Evolutionary conservation across 2,888 invertebrate species (phyloP), one percentile per base, ranked within the genome.

Genomic region (Erpobdella octoculata): DNA sequence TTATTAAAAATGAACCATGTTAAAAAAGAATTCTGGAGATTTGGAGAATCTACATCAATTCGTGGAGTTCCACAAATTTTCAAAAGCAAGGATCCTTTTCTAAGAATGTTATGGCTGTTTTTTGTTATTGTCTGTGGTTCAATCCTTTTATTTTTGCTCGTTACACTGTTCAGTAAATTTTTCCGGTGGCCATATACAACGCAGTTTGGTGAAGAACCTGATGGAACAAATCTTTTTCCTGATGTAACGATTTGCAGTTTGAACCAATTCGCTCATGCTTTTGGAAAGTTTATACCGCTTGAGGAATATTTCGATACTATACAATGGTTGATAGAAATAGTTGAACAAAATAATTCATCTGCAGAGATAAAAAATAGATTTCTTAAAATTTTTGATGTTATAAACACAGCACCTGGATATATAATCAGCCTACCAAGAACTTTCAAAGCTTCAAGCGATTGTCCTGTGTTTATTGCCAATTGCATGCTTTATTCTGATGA

Each of bases 221-320:
- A 35, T 8, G n/a, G 33, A 9, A 31, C 28, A 6, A 33, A 5
- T 5, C 59, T 33, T 25, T 70, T 70, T 21, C 70, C 70, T 15
- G 70, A 70, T 12, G 59, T 70, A 25, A 70, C 61, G 15, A n/a
- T 70, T 21, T 70, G 70, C 25, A 61, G 35, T 15, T 37, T 70
- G 9, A 37, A 70, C n/a, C 59, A 36, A 31, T 21, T 70, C 35
- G 68, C 31, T 21, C 21, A 31, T 33, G 46, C 41, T 68, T n/a
- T n/a, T n/a, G n/a, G n/a, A n/a, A n/a, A n/a, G n/a, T n/a, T n/a
- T n/a, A n/a, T n/a, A n/a, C n/a, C n/a, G n/a, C n/a, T n/a, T n/a
- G n/a, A n/a, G n/a, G n/a, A n/a, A n/a, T n/a, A n/a, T n/a, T n/a
- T n/a, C n/a, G n/a, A n/a, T n/a, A n/a, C n/a, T n/a, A n/a, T n/a